phyloP scores from a whole-genome alignment of 2,888 invertebrate species.

The Actias luna region DNA sequence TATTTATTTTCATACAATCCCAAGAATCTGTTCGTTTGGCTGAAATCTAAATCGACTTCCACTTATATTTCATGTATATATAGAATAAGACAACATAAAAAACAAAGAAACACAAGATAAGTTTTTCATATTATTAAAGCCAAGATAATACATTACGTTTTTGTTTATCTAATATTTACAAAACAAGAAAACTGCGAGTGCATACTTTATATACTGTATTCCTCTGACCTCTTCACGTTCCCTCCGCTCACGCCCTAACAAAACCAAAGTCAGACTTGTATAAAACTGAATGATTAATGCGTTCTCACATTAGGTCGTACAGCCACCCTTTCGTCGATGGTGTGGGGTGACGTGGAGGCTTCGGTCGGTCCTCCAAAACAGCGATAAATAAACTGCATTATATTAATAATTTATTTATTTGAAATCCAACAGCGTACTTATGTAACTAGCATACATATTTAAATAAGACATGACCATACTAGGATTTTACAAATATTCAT shows the following conservation, averaged over 20 bases:
- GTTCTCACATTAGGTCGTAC: constrained; percentile 65
- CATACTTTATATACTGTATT: background rate
- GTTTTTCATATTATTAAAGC: background rate
- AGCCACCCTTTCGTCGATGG: constrained; percentile 41
- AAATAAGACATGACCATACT: too few relatives aligned
- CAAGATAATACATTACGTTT: background rate
- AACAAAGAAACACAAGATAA: background rate
- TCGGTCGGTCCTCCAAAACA: constrained; percentile 29
- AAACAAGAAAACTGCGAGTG: background rate
- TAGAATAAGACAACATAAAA: background rate
- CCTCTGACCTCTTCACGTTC: constrained; percentile 16
- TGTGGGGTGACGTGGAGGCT: constrained; percentile 32
- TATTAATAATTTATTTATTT: too few relatives aligned
- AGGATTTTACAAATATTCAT: too few relatives aligned
- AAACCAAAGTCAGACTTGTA: constrained; percentile 66
- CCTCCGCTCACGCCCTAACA: constrained; percentile 40
- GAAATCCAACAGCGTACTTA: too few relatives aligned
- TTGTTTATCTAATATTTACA: background rate
- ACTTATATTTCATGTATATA: background rate
- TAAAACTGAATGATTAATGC: constrained; percentile 75
- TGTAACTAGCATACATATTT: too few relatives aligned
- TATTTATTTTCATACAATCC: too few relatives aligned
- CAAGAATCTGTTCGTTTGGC: too few relatives aligned
- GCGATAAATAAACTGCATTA: constrained; percentile 20
- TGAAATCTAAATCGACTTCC: too few relatives aligned